Percentiles rank a stretch among this genome's conserved stretches.
These are phyloP conservation scores for Eupithecia subumbrata DNA, from an alignment of 2,888 invertebrate genomes.

Conservation along the genomic window DNA sequence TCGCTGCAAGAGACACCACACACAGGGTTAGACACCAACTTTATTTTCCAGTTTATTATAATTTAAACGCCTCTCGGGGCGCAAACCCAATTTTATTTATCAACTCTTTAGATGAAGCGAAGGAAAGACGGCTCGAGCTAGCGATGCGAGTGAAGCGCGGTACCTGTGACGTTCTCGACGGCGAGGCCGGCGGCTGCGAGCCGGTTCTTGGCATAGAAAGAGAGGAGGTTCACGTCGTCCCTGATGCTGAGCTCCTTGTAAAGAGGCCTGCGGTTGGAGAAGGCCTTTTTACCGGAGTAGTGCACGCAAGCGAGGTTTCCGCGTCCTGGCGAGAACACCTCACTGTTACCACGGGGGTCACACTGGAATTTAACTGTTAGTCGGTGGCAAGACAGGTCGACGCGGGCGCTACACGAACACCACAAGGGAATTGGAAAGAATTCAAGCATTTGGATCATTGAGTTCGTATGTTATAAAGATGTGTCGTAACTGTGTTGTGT, in stretches of 20 bases:
- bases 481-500: conserved; percentile 45
- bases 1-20: conserved; percentile 85
- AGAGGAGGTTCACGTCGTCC: conserved; percentile 93
- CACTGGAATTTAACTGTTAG: conserved; percentile 73
- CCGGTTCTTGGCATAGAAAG: conserved; percentile 93
- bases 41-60: conserved; percentile 66
- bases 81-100: conserved; percentile 62
- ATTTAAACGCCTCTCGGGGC: conserved; percentile 60
- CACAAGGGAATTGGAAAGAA: conserved; percentile 41
- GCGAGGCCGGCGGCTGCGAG: conserved; percentile 85
- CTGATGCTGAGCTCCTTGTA: conserved; percentile 90
- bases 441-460: conserved; percentile 46
- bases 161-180: conserved; percentile 81
- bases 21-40: conserved; percentile 82
- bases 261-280: conserved; percentile 89
- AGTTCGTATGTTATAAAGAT: conserved; percentile 49
- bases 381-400: conserved; percentile 55
- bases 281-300: conserved; percentile 92
- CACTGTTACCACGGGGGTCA: conserved; percentile 72
- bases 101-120: conserved; percentile 72
- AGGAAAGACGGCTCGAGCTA: conserved; percentile 73
- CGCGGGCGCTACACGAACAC: conserved; percentile 43
- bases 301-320: conserved; percentile 93
- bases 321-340: conserved; percentile 86
- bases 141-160: conserved; percentile 65